phyloP scores from a whole-genome alignment of 2,797 vertebrate species.

The Halcyon chelicuti region DNA sequence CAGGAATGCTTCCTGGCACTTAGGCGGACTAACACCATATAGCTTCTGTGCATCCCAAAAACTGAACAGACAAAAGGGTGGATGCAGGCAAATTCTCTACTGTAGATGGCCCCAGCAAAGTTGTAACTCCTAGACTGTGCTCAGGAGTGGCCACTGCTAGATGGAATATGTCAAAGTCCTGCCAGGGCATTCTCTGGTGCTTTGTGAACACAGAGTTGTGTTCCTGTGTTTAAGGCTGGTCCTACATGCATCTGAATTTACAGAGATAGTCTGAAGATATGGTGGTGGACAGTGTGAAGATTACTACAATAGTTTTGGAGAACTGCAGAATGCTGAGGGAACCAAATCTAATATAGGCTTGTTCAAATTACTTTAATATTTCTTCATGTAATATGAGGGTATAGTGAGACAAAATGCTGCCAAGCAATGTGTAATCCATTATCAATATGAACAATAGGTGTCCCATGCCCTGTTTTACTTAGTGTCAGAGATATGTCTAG shows the following conservation, averaged over 20 bases:
- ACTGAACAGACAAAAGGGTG: not conserved
- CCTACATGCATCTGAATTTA: fast-evolving
- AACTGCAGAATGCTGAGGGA: not conserved
- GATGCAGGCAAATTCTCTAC: not conserved
- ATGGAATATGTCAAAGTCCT: not conserved
- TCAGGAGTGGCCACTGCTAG: not conserved
- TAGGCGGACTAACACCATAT: no score
- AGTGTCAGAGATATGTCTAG: not conserved
- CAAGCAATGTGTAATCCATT: not conserved
- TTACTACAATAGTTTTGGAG: not conserved
- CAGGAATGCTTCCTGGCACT: not conserved
- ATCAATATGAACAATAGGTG: not conserved
- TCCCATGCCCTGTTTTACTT: not conserved
- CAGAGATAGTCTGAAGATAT: not conserved
- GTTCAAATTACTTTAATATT: not conserved
- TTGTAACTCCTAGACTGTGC: not conserved
- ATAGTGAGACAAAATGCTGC: not conserved
- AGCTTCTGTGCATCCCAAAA: not conserved
- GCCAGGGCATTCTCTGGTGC: not conserved
- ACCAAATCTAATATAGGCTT: not conserved
- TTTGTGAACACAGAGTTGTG: not conserved
- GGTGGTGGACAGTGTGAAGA: not conserved
- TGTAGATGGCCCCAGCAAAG: not conserved
- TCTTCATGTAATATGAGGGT: not conserved
- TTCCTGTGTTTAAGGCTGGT: not conserved